These are phyloP conservation scores for Watsonalla cultraria DNA, from an alignment of 2,888 invertebrate species.

Conservation along the genomic window DNA sequence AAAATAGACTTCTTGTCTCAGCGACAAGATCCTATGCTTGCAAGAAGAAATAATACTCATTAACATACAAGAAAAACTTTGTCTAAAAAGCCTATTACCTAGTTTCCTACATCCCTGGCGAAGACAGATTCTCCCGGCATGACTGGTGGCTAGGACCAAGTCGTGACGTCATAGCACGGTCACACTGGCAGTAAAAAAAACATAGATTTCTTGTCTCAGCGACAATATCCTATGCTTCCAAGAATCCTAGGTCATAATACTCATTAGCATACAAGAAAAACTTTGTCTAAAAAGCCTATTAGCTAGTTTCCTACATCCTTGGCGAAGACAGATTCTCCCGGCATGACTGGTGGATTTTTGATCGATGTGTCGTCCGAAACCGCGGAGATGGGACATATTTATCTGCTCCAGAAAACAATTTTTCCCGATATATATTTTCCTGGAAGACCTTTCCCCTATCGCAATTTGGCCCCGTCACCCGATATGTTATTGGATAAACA, in stretches of 20 bases:
- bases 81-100: background rate
- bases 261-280: background rate
- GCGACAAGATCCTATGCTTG: too few species aligned
- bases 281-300: background rate
- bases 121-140: conserved; percentile 32
- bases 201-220: too few species aligned
- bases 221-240: too few species aligned
- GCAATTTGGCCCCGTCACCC: conserved; percentile 25
- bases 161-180: too few species aligned
- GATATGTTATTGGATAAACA: conserved; percentile 34
- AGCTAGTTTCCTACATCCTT: conserved; percentile 4
- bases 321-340: conserved; percentile 24
- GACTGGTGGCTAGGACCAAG: too few species aligned
- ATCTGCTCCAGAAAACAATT: conserved; percentile 51
- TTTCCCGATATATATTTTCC: conserved; percentile 44
- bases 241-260: too few species aligned
- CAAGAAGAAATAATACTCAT: too few species aligned
- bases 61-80: too few species aligned
- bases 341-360: conserved; percentile 53
- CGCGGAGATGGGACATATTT: conserved; percentile 42
- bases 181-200: too few species aligned
- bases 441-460: conserved; percentile 24
- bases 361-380: conserved; percentile 39
- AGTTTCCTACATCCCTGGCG: conserved; percentile 6
- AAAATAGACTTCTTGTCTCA: too few species aligned